These are phyloP conservation scores for Neoniphon sammara DNA, from an alignment of 2,797 vertebrate species.

Conservation along the genomic window DNA sequence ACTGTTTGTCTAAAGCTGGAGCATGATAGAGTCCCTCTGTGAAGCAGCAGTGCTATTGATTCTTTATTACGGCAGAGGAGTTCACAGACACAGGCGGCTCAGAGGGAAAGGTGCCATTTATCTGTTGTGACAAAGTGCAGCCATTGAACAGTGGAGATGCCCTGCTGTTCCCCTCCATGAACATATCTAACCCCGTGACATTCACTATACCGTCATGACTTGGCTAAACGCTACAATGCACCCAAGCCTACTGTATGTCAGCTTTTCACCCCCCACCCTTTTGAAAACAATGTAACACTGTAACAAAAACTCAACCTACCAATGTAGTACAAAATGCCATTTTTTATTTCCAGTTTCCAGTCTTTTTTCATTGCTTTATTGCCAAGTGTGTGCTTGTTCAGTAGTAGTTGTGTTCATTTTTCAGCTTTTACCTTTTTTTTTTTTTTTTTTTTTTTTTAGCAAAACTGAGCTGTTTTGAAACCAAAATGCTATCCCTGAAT, in stretches of 20 bases:
- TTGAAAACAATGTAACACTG: no score
- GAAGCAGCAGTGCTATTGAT: slow-evolving; percentile 85
- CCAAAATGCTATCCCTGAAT: no score
- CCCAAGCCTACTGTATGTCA: neutral
- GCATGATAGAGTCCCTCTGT: slow-evolving; percentile 63
- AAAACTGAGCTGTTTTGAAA: no score
- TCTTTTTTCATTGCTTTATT: no score
- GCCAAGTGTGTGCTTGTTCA: no score
- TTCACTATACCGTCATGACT: slow-evolving; percentile 31
- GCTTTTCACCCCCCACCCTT: no score
- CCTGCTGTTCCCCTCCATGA: slow-evolving; percentile 56
- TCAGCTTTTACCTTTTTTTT: neutral
- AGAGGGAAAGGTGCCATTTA: slow-evolving; percentile 76
- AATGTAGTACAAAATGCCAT: no score
- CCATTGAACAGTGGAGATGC: slow-evolving; percentile 52
- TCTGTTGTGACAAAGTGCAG: slow-evolving; percentile 78
- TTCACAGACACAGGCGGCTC: slow-evolving; percentile 67
- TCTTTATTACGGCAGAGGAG: slow-evolving; percentile 84
- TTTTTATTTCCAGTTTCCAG: no score
- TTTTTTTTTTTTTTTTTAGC: neutral
- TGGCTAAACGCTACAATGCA: slow-evolving; percentile 10
- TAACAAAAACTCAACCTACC: no score
- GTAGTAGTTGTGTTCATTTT: no score
- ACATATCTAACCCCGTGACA: slow-evolving; percentile 45
- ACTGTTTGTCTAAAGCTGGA: slow-evolving; percentile 47